Conservation (phyloP, 2,888 invertebrate species). For the Drosophila hamatofila region DNA sequence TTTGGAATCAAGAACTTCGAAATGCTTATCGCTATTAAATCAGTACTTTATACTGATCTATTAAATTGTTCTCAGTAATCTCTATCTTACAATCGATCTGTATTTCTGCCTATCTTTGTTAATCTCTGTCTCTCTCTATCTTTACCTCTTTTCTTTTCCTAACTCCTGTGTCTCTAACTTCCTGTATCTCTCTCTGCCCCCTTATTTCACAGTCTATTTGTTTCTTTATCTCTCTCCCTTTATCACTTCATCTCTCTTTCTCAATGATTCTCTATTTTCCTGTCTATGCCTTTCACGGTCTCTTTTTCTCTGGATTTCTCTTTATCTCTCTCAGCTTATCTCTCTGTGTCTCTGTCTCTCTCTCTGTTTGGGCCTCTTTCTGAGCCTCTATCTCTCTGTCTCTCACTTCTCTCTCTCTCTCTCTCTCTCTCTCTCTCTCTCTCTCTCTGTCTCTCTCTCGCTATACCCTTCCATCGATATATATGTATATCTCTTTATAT, state of each 20-base stretch:
- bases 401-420: background rate
- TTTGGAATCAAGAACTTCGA: background rate
- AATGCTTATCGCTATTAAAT: background rate
- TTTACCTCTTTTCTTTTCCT: rapidly evolving
- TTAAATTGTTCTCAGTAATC: background rate
- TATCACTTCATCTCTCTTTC: background rate
- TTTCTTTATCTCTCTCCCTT: background rate
- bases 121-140: background rate
- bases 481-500: background rate
- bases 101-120: background rate
- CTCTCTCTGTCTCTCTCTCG: background rate
- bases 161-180: no score
- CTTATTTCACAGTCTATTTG: background rate
- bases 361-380: no score
- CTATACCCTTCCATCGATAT: background rate
- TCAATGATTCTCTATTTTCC: background rate
- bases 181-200: background rate
- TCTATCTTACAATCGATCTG: background rate
- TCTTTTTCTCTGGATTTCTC: background rate
- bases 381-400: background rate
- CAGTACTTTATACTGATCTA: background rate
- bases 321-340: background rate
- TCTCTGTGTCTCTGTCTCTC: background rate
- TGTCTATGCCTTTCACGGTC: background rate
- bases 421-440: background rate